Conservation (phyloP, 2,888 invertebrate genomes). For the Darwinula stevensoni region DNA sequence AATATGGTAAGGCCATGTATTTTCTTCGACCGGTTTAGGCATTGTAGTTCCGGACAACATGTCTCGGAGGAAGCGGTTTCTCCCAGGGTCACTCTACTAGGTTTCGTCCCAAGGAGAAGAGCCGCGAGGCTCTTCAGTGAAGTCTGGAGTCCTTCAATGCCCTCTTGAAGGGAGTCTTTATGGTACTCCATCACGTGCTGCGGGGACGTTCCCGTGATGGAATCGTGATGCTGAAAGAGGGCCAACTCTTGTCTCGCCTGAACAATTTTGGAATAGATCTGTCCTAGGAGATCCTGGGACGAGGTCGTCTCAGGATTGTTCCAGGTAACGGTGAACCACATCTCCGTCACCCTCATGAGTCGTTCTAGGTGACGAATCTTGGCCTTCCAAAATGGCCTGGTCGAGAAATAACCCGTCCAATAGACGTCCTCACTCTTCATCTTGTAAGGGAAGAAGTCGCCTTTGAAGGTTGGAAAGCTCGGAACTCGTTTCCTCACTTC, state of each 20-base stretch:
- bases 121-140: too few relatives aligned
- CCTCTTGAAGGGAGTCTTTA: too few relatives aligned
- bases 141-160: too few relatives aligned
- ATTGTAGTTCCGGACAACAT: too few relatives aligned
- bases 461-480: constrained; percentile 51
- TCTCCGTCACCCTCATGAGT: constrained; percentile 47
- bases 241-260: constrained; percentile 49
- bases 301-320: neutral
- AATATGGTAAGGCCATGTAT: too few relatives aligned
- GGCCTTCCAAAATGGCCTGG: constrained; percentile 23
- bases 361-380: constrained; percentile 35
- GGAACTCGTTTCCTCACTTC: constrained; percentile 15
- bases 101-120: too few relatives aligned
- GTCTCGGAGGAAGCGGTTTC: too few relatives aligned
- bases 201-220: constrained; percentile 84
- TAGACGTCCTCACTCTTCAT: too few relatives aligned
- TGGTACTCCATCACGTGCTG: constrained; percentile 70
- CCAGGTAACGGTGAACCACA: constrained; percentile 42
- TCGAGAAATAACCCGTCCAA: constrained; percentile 91
- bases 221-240: constrained; percentile 89
- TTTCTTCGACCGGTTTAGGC: too few relatives aligned
- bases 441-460: constrained; percentile 89
- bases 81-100: too few relatives aligned
- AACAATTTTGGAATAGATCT: constrained; percentile 9
- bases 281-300: too few relatives aligned